phyloP scores from a whole-genome alignment of 2,888 invertebrate species.

The Hypselothyrea guttata region DNA sequence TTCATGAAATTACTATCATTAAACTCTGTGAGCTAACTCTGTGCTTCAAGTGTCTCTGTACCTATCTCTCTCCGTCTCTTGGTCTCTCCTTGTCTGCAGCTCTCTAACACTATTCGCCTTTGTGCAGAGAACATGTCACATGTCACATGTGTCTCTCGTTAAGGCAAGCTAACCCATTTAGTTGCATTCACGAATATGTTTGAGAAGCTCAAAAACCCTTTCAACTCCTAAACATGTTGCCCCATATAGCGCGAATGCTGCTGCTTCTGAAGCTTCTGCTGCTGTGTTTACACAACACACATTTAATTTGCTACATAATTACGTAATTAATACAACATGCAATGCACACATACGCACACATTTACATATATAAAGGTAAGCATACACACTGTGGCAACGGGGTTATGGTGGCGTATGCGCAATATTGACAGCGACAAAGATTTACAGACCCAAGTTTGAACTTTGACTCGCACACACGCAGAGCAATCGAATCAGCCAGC shows the following conservation, averaged over 20 bases:
- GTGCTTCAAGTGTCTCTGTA: conserved; percentile 12
- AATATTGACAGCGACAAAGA: conserved; percentile 69
- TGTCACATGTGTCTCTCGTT: conserved; percentile 15
- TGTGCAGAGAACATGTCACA: conserved; percentile 23
- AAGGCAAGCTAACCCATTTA: conserved; percentile 57
- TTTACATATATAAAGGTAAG: conserved; percentile 48
- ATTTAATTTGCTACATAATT: conserved; percentile 71
- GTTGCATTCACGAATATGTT: conserved; percentile 30
- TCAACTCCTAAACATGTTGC: conserved; percentile 26
- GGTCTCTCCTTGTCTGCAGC: not conserved
- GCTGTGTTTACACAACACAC: conserved; percentile 30
- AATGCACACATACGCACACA: conserved; percentile 1
- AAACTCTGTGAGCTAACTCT: conserved; percentile 7
- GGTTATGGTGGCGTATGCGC: conserved; percentile 65
- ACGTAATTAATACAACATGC: conserved; percentile 70
- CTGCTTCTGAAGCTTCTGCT: conserved; percentile 27
- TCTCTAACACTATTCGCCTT: conserved; percentile 10
- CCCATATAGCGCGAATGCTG: conserved; percentile 35
- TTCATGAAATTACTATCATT: conserved; percentile 27
- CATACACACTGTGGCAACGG: not conserved
- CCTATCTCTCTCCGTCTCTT: conserved; percentile 17
- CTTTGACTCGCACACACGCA: conserved; percentile 57
- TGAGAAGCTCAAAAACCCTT: conserved; percentile 50
- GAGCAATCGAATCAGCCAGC: conserved; percentile 5
- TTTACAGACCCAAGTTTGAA: conserved; percentile 60